phyloP scores from a whole-genome alignment of 1,140 invertebrate species.

The Daktulosphaira vitifoliae region DNA sequence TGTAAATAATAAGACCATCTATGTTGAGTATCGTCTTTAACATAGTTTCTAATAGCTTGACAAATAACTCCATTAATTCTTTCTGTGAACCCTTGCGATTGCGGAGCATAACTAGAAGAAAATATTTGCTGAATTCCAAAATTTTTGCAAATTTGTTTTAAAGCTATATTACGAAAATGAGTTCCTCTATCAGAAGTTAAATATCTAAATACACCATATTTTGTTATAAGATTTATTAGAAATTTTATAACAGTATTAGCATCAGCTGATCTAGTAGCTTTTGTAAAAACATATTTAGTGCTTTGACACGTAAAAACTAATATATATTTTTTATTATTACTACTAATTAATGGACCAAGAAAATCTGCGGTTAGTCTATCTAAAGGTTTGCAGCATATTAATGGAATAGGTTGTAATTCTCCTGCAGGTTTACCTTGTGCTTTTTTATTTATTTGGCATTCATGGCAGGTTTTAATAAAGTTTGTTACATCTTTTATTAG shows the following conservation, averaged over 20 bases:
- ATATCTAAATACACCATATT: not conserved
- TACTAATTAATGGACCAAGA: not conserved
- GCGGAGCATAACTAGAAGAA: no score
- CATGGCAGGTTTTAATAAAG: not conserved
- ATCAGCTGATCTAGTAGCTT: no score
- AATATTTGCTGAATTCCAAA: slow-evolving; percentile 4
- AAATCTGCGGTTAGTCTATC: not conserved
- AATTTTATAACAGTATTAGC: not conserved
- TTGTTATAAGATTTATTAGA: not conserved
- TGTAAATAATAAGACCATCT: no score
- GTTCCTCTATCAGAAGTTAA: slow-evolving; percentile 3
- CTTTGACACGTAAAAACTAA: no score
- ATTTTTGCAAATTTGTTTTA: not conserved
- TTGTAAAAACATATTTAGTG: no score
- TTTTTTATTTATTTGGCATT: slow-evolving; percentile 7
- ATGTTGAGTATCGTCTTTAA: no score
- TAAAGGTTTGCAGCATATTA: not conserved
- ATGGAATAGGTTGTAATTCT: slow-evolving; percentile 9
- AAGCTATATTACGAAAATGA: not conserved
- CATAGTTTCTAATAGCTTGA: not conserved
- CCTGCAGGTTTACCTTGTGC: not conserved
- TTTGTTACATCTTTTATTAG: not conserved
- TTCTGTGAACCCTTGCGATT: no score
- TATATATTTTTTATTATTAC: no score
- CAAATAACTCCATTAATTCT: slow-evolving; percentile 5